A percentile compares a stretch with the other conserved stretches of the same genome.
Evolutionary conservation across 1,140 invertebrate species (phyloP).

Genomic region (Tetramorium parvispinum): DNA sequence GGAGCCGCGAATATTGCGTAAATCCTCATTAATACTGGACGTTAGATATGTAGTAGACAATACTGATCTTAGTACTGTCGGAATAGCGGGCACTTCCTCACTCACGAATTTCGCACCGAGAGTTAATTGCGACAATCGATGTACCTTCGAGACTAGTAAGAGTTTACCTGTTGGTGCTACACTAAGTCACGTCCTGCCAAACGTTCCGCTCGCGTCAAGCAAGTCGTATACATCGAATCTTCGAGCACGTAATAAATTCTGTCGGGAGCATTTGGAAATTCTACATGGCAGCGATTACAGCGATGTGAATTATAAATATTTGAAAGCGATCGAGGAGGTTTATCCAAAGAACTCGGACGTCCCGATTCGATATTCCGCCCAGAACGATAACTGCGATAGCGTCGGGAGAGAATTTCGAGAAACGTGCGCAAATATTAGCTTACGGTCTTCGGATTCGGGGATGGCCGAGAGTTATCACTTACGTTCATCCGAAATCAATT

Average conservation of each 20-base stretch:
- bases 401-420: conserved; percentile 9
- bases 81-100: conserved; percentile 52
- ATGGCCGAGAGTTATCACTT: conserved; percentile 91
- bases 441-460: conserved; percentile 92
- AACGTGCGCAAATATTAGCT: conserved; percentile 73
- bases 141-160: conserved; percentile 71
- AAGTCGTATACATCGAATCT: conserved; percentile 61
- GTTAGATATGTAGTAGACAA: conserved; percentile 77
- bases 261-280: conserved; percentile 49
- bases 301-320: conserved; percentile 57
- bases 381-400: not conserved
- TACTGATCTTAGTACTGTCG: conserved; percentile 66
- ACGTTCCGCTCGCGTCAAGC: conserved; percentile 61
- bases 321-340: conserved; percentile 56
- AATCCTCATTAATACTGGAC: conserved; percentile 80
- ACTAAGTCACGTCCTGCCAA: conserved; percentile 58
- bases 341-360: conserved; percentile 13
- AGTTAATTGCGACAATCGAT: conserved; percentile 34
- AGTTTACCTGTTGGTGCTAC: conserved; percentile 71
- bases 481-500: conserved; percentile 80
- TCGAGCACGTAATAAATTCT: conserved; percentile 35
- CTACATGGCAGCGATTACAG: not conserved
- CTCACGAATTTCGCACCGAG: conserved; percentile 53
- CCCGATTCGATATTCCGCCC: not conserved
- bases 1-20: conserved; percentile 64